Base-by-base conservation (phyloP, 2,113 vertebrate genomes). In the Corythornis madagascariensis region DNA sequence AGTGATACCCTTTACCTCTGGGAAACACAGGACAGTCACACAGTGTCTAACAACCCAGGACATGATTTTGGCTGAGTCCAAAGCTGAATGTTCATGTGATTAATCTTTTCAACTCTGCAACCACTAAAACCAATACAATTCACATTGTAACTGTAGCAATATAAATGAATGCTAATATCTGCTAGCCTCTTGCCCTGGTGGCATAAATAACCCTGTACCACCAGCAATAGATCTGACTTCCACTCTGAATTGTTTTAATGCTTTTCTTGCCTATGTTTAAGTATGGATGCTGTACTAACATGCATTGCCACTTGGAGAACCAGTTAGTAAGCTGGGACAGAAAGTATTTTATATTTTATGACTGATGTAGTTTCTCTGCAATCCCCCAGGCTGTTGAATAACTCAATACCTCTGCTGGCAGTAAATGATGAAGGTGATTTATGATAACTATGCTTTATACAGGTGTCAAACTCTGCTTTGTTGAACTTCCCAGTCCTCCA, bases 381-480 rank as follows among this genome's bases (percentile, higher is more conserved):
- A 38, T 76, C 79, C 83, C 76, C 94, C 0, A 6, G 56, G 77
- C 69, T 90, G 70, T 70, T 87, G 81, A 95, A 94, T 93, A 91
- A 95, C 91, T 76, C 91, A 89, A 64, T 91, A 93, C 6, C 3
- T 86, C 82, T 91, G 76, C 82, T 83, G 60, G 80, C 71, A 95
- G 88, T 92, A 96, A 86, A 66, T 76, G 55, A 86, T 92, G 93
- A 93, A 66, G 60, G 6, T 69, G 92, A 91, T 93, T 94, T 92
- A 94, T 93, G 71, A 18, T 83, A 86, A 84, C 66, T 85, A 20
- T 90, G 85, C 81, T 95, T 95, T 88, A 53, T 84, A 90, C 59
- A 94, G 85, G 74, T 95, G 89, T 96, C 91, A 95, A 74, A 91
- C 78, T 88, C 80, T 85, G 43, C 29, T 89, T 89, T 92, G 70